Evolutionary conservation across 2,888 invertebrate species (phyloP), one percentile per base, ranked within the genome.

Genomic region (Hyles lineata): DNA sequence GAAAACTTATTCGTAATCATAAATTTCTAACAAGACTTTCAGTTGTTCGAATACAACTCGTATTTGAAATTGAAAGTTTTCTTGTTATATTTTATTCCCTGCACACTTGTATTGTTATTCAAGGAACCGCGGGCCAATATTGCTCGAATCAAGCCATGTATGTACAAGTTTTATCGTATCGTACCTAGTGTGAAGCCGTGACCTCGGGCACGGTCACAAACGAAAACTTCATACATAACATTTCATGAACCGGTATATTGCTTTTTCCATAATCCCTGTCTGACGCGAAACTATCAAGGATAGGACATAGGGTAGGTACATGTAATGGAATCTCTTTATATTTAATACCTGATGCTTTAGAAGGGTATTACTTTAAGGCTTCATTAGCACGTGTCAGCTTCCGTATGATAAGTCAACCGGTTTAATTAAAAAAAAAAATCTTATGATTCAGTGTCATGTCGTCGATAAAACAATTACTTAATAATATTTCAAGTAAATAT

Each of bases 321-420:
- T 70, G 70, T 32, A 32, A 70, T 29, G 4, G 29, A 73, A 73
- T 32, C 72, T 70, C 69, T 73, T 70, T 70, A 73, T 52, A 19
- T 32, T 50, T 69, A 55, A 60, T 50, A 60, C 59, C 50, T 21
- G 32, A 32, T 23, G 62, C 32, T 29, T 23, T 71, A 71, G 63
- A 62, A 62, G 52, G 62, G 55, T 71, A 21, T 63, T 21, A 52
- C 29, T 55, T 29, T 71, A 32, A 55, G 71, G 62, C 62, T 71
- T 62, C 71, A 55, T 21, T 62, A 55, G 23, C 50, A 43, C 67
- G 23, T 17, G 50, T 23, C 17, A n/a, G 23, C n/a, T 50, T 50
- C 6, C 50, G 23, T 23, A 21, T 67, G 50, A 43, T 67, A 15
- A n/a, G 17, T 55, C n/a, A 21, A 67, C 11, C 43, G 35, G 43